phyloP scores from a whole-genome alignment of 2,113 vertebrate species.

The Neolamprologus sp. region DNA sequence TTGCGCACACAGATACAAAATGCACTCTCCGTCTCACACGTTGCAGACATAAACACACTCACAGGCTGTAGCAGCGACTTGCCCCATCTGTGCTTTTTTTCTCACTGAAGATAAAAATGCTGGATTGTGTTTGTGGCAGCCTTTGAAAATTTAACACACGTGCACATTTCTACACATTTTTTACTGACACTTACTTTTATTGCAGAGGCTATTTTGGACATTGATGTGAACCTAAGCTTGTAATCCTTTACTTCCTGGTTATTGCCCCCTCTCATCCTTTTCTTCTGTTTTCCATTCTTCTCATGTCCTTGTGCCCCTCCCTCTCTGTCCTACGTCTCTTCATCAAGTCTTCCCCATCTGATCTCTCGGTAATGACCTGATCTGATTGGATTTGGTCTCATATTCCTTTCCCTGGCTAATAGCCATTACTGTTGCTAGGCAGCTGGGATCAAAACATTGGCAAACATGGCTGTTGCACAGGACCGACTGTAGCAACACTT shows the following conservation, averaged over 20 bases:
- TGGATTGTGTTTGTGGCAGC: not conserved
- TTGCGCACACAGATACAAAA: not conserved
- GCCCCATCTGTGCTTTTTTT: conserved; percentile 6
- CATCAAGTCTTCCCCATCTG: conserved; percentile 23
- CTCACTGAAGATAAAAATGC: not conserved
- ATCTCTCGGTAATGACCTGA: conserved; percentile 53
- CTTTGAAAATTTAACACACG: not conserved
- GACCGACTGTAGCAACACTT: conserved; percentile 5
- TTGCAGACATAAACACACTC: not conserved
- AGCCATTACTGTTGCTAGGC: conserved; percentile 53
- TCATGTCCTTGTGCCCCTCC: no score
- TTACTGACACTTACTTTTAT: not conserved
- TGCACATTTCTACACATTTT: not conserved
- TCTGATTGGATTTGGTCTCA: conserved; percentile 65
- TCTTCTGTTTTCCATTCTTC: not conserved
- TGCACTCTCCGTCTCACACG: not conserved
- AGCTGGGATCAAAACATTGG: conserved; percentile 39
- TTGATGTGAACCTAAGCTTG: not conserved
- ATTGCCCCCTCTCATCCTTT: not conserved
- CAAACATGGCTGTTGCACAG: conserved; percentile 28
- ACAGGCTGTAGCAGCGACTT: not conserved
- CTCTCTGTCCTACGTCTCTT: not conserved
- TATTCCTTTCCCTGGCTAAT: conserved; percentile 52
- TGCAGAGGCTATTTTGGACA: not conserved
- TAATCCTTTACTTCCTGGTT: not conserved